Evolutionary conservation across 2,888 invertebrate species (phyloP), one percentile per base, ranked within the genome.

Genomic region (Cephus pulcher): DNA sequence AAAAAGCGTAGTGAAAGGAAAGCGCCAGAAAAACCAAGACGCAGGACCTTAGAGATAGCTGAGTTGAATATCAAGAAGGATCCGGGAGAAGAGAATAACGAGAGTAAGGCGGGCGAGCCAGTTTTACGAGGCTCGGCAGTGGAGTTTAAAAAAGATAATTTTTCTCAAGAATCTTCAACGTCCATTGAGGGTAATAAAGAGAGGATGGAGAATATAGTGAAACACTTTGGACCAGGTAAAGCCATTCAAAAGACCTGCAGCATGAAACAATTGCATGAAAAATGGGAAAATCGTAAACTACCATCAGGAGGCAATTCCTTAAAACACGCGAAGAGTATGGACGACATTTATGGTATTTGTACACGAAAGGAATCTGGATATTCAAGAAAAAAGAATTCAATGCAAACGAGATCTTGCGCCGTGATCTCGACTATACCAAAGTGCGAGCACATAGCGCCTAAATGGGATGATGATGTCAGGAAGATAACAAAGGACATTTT

Each of bases 341-440:
- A 81, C 69, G 79, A 82, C 34, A 79, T 82, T 75, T 79, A 78
- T 34, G 35, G 33, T 4, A 30, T 35, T 74, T 34, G 74, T n/a
- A 12, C 23, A 12, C 30, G 12, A 33, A 35, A 34, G 74, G 74
- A 74, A 40, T 40, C 40, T 74, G 74, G 33, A 70, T 33, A 70
- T 70, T 9, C 6, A 70, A 33, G 40, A 40, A 40, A 40, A 40
- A 33, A 33, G 71, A n/a, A n/a, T 71, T n/a, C 68, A 4, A 69
- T 78, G 12, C 34, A 35, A 37, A 73, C 69, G 15, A 40, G 73
- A 56, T 83, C 85, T 9, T 90, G 90, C 37, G 82, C 87, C 1
- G 82, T 90, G 0, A 87, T 90, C 6, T 89, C 89, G 0, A 89
- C 87, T 4, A 86, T 90, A 76, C 90, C 90, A 0, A 89, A 90